Evolutionary conservation across 2,113 vertebrate genomes (phyloP), one percentile per base, ranked within the genome.

Genomic region (Nannospalax galili): DNA sequence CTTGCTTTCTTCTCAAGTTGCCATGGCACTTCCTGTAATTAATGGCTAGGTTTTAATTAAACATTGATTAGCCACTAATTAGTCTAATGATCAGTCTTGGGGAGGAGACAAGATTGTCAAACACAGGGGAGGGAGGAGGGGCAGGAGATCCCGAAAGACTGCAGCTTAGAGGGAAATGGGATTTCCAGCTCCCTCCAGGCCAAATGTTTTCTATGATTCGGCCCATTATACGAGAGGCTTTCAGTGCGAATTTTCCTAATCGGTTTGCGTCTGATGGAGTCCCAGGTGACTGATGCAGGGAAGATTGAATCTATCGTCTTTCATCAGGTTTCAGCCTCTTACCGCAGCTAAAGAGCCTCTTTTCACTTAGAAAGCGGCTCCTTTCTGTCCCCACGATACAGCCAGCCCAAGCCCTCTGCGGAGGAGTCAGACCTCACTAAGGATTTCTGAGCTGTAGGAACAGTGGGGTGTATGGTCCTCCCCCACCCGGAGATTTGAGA

Each of bases 61-160:
- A 99, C 98, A 99, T 99, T 98, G 99, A 99, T 99, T 99, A 99
- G 98, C 98, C 98, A 98, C 98, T 99, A 99, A 99, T 99, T 99
- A 99, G 98, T 98, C 98, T 98, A 98, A 98, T 99, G 98, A 99
- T 99, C 98, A 98, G 98, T 98, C 99, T 98, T 98, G 98, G 98
- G 98, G 98, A 98, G 95, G 97, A 98, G 97, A 97, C 93, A 96
- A 97, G 97, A 97, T 98, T 98, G 97, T 95, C 97, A 97, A 98
- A 97, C 93, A 12, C 82, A 77, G 65, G 88, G 81, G 42, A 95
- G 97, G 93, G 95, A 90, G 81, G 64, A 96, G 97, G 86, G 64
- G 52, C 93, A 95, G 94, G 92, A 93, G 97, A 95, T 81, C 96
- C 98, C 98, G 98, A 98, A 98, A 97, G 98, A 99, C 98, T 93